Evolutionary conservation across 2,888 invertebrate genomes (phyloP).

Genomic region (Polylopha cassiicola): DNA sequence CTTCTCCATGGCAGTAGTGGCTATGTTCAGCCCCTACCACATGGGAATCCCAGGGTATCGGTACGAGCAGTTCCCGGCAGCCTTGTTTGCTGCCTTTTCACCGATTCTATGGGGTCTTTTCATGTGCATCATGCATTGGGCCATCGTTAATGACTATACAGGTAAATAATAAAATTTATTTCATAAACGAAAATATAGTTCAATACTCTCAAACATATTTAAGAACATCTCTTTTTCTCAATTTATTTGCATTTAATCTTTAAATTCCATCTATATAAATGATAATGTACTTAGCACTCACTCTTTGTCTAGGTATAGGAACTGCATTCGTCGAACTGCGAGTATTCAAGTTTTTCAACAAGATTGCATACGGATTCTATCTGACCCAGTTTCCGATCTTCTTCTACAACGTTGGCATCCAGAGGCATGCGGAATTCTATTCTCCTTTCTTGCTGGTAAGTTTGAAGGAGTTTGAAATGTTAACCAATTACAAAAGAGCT

Average conservation of each 20-base stretch:
- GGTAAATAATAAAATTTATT: slow-evolving; percentile 46
- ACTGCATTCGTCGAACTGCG: slow-evolving; percentile 70
- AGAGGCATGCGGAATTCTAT: slow-evolving; percentile 69
- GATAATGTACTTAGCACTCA: slow-evolving; percentile 11
- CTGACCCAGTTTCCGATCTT: slow-evolving; percentile 80
- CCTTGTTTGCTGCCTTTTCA: slow-evolving; percentile 74
- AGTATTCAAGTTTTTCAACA: slow-evolving; percentile 76
- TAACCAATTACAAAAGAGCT: background rate
- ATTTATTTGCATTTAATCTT: too few relatives aligned
- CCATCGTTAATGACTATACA: slow-evolving; percentile 70
- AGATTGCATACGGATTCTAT: slow-evolving; percentile 79
- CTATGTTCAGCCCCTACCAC: slow-evolving; percentile 71
- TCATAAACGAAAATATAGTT: background rate
- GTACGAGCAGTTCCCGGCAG: slow-evolving; percentile 69
- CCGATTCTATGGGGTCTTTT: slow-evolving; percentile 77
- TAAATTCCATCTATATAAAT: too few relatives aligned
- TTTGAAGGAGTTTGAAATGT: slow-evolving; percentile 20
- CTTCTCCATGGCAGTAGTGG: slow-evolving; percentile 52
- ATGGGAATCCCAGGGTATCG: slow-evolving; percentile 71
- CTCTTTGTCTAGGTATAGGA: slow-evolving; percentile 48
- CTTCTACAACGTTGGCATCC: slow-evolving; percentile 80
- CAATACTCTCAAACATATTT: too few relatives aligned
- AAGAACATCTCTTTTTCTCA: too few relatives aligned
- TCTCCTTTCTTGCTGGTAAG: slow-evolving; percentile 70
- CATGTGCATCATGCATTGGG: slow-evolving; percentile 72